phyloP scores from a whole-genome alignment of 2,113 vertebrate genomes.

The Pleuronectes platessa region DNA sequence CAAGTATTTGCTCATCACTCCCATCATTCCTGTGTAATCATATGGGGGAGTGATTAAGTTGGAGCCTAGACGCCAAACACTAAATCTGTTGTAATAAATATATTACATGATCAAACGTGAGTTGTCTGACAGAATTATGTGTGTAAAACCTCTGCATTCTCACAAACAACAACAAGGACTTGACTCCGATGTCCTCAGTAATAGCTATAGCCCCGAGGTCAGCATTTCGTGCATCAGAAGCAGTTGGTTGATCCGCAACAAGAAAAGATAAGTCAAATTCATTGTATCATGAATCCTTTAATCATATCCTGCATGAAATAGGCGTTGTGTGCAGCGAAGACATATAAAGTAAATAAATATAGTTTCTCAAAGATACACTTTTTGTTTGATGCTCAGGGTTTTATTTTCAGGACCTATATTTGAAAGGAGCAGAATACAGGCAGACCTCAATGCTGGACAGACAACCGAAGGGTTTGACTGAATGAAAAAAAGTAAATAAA shows the following conservation, averaged over 20 bases:
- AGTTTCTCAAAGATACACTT: constrained; percentile 63
- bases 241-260: not conserved
- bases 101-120: too few species aligned
- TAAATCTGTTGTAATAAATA: too few species aligned
- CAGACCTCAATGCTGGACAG: constrained; percentile 30
- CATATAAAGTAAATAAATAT: constrained; percentile 71
- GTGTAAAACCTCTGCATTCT: not conserved
- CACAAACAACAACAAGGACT: not conserved
- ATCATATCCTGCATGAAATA: constrained; percentile 63
- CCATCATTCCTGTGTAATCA: too few species aligned
- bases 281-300: constrained; percentile 67
- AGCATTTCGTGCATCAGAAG: too few species aligned
- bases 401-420: constrained; percentile 70
- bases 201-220: too few species aligned
- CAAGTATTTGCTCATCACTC: too few species aligned
- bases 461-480: constrained; percentile 25
- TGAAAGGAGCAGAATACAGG: constrained; percentile 38
- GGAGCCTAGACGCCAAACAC: too few species aligned
- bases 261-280: constrained; percentile 42
- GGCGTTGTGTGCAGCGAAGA: constrained; percentile 59
- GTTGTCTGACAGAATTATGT: too few species aligned
- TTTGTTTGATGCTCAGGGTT: constrained; percentile 62
- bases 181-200: too few species aligned
- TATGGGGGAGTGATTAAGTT: too few species aligned
- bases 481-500: constrained; percentile 23